A percentile compares a stretch with the other conserved stretches of the same genome.
Evolutionary conservation across 2,888 invertebrate species (phyloP).

Genomic region (Cephus pygmeus): DNA sequence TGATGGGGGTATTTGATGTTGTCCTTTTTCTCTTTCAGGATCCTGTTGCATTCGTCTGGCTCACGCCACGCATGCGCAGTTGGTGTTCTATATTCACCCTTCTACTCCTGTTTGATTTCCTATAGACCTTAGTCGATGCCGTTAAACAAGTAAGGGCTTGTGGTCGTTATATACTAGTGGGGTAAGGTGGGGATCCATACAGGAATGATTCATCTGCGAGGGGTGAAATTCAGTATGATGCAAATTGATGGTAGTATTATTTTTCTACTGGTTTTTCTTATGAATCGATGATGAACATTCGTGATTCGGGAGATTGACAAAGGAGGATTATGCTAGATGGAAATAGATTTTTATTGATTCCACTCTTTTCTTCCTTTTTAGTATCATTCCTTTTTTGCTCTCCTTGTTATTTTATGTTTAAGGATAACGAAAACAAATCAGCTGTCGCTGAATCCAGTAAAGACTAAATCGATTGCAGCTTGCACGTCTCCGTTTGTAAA

Average conservation of each 20-base stretch:
- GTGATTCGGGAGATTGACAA: not conserved
- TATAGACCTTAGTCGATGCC: not conserved
- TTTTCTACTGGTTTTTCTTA: not conserved
- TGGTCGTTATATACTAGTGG: not conserved
- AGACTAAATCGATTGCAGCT: slow-evolving; percentile 90
- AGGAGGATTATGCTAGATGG: not conserved
- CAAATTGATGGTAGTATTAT: not conserved
- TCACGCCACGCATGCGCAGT: not conserved
- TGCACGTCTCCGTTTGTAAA: slow-evolving; percentile 89
- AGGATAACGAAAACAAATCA: slow-evolving; percentile 24
- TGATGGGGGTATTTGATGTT: not conserved
- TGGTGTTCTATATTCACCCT: not conserved
- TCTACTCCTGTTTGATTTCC: not conserved
- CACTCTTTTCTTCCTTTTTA: not conserved
- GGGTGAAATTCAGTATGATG: not conserved
- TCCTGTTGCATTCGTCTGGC: not conserved
- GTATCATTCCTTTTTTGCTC: not conserved
- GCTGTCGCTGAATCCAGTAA: slow-evolving; percentile 71
- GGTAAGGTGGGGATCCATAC: not conserved
- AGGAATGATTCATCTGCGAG: not conserved
- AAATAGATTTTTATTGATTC: not conserved
- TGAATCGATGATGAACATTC: not conserved
- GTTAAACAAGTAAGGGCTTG: not conserved
- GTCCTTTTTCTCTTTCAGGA: not conserved
- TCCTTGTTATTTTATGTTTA: not conserved